Percentiles rank a stretch among this genome's conserved stretches.
Conservation (phyloP, 2,888 invertebrate genomes). For the Ophion ellenae region DNA sequence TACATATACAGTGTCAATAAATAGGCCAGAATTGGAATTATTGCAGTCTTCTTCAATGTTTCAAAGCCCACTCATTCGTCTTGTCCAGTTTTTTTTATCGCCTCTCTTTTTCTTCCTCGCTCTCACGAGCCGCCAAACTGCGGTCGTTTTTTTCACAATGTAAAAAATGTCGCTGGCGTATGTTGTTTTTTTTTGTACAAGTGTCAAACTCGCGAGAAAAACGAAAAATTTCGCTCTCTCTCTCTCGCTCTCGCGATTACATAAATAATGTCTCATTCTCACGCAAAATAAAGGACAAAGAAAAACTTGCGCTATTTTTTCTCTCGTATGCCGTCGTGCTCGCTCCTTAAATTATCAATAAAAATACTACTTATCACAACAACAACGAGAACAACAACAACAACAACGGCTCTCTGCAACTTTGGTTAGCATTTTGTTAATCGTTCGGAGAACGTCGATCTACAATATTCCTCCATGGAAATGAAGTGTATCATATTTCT, state of each 20-base stretch:
- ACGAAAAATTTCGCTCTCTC: background rate
- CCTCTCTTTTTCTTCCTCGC: background rate
- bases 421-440: conserved; percentile 76
- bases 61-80: conserved; percentile 64
- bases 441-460: conserved; percentile 42
- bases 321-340: background rate
- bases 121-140: conserved; percentile 28
- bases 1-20: conserved; percentile 57
- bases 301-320: conserved; percentile 2
- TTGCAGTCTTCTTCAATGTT: conserved; percentile 79
- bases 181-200: conserved; percentile 56
- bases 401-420: conserved; percentile 75
- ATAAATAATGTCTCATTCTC: conserved; percentile 40
- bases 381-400: conserved; percentile 76
- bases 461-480: background rate
- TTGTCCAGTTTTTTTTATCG: conserved; percentile 34
- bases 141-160: conserved; percentile 40
- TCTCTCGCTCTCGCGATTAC: conserved; percentile 36
- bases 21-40: conserved; percentile 81
- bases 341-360: conserved; percentile 61
- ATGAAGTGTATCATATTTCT: background rate
- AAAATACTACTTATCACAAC: conserved; percentile 77
- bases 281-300: conserved; percentile 14
- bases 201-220: conserved; percentile 41
- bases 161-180: conserved; percentile 60